Conservation (phyloP, 2,797 vertebrate genomes). For the Ispidina picta region DNA sequence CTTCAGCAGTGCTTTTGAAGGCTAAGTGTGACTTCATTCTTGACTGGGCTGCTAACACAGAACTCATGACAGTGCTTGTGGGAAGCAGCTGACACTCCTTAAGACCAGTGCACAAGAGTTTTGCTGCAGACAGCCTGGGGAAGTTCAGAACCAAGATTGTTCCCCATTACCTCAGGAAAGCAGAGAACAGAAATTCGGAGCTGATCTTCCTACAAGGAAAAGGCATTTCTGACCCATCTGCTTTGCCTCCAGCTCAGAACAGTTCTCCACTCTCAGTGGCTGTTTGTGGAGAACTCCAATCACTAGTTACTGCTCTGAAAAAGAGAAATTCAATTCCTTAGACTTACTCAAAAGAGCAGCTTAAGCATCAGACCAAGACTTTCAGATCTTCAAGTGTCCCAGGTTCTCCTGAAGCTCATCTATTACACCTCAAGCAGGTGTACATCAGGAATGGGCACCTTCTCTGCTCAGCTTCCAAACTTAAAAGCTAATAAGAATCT, state of each 20-base stretch:
- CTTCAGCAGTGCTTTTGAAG: too few species aligned
- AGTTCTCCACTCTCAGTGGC: too few species aligned
- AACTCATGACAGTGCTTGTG: not conserved
- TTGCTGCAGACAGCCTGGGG: not conserved
- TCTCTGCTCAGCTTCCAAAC: not conserved
- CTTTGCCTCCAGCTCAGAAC: not conserved
- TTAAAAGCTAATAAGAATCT: not conserved
- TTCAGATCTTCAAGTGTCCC: not conserved
- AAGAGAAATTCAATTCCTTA: not conserved
- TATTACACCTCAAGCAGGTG: not conserved
- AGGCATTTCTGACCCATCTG: not conserved
- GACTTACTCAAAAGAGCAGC: not conserved
- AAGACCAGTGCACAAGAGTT: not conserved
- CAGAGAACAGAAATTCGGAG: not conserved
- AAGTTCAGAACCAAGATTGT: not conserved
- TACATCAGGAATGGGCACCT: fast-evolving
- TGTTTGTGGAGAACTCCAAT: not conserved
- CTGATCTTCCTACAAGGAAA: not conserved
- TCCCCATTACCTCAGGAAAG: not conserved
- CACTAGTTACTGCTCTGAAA: not conserved
- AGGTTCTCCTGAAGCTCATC: not conserved
- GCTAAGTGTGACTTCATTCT: not conserved
- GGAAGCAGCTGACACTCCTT: not conserved
- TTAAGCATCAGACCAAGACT: not conserved
- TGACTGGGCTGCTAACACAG: not conserved